phyloP scores from a whole-genome alignment of 2,888 invertebrate species.

The Epistrophe eligans region DNA sequence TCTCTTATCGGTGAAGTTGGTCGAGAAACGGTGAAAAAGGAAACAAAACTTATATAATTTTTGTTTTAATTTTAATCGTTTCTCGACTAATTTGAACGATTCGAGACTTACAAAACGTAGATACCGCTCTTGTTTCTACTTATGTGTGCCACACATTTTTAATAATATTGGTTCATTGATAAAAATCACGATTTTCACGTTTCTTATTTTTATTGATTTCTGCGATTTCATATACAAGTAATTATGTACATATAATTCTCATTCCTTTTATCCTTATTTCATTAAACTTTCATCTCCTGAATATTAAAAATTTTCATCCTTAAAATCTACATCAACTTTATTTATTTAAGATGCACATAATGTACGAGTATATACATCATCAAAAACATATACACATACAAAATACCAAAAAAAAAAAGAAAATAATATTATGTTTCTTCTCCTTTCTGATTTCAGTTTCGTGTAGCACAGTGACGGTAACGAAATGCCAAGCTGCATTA shows the following conservation, averaged over 20 bases:
- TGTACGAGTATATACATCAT: neutral
- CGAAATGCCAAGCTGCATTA: constrained; percentile 96
- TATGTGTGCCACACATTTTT: too few species aligned
- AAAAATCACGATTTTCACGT: neutral
- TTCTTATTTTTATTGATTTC: constrained; percentile 1
- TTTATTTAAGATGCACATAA: constrained; percentile 31
- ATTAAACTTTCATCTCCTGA: constrained; percentile 15
- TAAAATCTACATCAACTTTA: constrained; percentile 24
- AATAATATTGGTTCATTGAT: neutral
- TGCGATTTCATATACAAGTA: neutral
- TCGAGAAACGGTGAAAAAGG: too few species aligned
- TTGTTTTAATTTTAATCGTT: too few species aligned
- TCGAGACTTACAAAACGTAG: too few species aligned
- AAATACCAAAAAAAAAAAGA: neutral
- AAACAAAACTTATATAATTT: too few species aligned
- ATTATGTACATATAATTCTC: neutral
- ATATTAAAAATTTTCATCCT: constrained; percentile 17
- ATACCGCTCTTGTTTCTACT: too few species aligned
- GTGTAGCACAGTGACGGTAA: constrained; percentile 96
- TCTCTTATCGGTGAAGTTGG: too few species aligned
- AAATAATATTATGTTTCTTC: constrained; percentile 33
- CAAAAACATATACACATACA: too few species aligned
- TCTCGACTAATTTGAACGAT: too few species aligned
- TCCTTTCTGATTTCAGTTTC: constrained; percentile 88
- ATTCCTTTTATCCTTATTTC: constrained; percentile 13